phyloP scores from a whole-genome alignment of 2,888 invertebrate species.

The Aphrophora alni region DNA sequence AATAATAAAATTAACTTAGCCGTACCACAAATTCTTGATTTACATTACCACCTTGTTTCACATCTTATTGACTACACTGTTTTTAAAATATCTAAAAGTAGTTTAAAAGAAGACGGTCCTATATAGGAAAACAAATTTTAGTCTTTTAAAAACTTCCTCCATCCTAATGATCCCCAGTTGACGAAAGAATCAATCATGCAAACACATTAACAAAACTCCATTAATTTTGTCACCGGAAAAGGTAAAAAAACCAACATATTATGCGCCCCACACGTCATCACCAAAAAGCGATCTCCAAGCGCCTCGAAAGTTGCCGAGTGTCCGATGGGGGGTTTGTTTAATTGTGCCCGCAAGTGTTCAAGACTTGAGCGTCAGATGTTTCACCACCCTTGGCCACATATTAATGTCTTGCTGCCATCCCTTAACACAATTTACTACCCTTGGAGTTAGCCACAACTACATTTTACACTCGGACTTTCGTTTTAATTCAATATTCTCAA shows the following conservation, averaged over 20 bases:
- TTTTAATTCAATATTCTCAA: background rate
- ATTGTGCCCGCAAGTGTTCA: background rate
- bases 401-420: constrained; percentile 16
- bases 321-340: background rate
- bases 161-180: no score
- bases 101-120: no score
- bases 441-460: background rate
- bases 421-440: background rate
- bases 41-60: no score
- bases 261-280: background rate
- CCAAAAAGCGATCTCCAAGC: background rate
- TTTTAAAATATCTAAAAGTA: no score
- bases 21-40: no score
- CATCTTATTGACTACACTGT: no score
- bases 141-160: no score
- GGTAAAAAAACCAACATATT: background rate
- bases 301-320: background rate
- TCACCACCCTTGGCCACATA: constrained; percentile 27
- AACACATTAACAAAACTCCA: background rate
- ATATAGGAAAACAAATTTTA: no score
- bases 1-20: no score
- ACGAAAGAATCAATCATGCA: background rate
- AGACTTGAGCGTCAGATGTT: background rate
- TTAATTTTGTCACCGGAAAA: background rate
- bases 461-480: background rate